phyloP scores from a whole-genome alignment of 2,113 vertebrate genomes.

The Podiceps cristatus region DNA sequence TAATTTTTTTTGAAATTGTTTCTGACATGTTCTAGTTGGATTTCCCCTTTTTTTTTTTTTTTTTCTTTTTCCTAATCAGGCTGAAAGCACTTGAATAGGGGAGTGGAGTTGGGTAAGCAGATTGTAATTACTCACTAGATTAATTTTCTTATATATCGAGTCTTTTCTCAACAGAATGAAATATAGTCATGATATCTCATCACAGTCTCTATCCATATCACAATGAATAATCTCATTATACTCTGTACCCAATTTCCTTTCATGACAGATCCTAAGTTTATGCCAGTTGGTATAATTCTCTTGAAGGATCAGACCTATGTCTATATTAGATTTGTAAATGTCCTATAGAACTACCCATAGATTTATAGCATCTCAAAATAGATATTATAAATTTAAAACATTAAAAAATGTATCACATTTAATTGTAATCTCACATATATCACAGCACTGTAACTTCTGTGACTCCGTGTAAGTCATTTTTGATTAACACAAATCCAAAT shows the following conservation, averaged over 20 bases:
- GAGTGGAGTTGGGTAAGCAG: background rate
- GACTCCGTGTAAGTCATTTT: background rate
- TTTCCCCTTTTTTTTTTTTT: background rate
- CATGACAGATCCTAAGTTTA: slow-evolving; percentile 20
- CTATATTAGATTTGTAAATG: slow-evolving; percentile 3
- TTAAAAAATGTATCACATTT: background rate
- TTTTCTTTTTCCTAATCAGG: background rate
- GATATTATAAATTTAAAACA: background rate
- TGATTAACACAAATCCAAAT: background rate
- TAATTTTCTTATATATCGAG: slow-evolving; percentile 2
- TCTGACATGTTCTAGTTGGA: background rate
- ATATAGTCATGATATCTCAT: slow-evolving; percentile 27
- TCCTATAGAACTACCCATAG: background rate
- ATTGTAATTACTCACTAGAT: slow-evolving; percentile 6
- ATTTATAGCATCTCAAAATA: slow-evolving; percentile 10
- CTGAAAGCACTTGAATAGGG: background rate
- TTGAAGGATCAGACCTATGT: background rate
- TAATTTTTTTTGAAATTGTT: background rate
- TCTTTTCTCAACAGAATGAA: slow-evolving; percentile 46
- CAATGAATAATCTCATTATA: slow-evolving; percentile 22
- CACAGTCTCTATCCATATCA: slow-evolving; percentile 12
- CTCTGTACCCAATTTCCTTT: slow-evolving; percentile 20
- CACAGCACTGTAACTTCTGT: background rate
- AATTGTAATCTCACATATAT: background rate
- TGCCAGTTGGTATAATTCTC: background rate